Evolutionary conservation across 2,113 vertebrate species (phyloP).

Genomic region (Odocoileus virginianus): DNA sequence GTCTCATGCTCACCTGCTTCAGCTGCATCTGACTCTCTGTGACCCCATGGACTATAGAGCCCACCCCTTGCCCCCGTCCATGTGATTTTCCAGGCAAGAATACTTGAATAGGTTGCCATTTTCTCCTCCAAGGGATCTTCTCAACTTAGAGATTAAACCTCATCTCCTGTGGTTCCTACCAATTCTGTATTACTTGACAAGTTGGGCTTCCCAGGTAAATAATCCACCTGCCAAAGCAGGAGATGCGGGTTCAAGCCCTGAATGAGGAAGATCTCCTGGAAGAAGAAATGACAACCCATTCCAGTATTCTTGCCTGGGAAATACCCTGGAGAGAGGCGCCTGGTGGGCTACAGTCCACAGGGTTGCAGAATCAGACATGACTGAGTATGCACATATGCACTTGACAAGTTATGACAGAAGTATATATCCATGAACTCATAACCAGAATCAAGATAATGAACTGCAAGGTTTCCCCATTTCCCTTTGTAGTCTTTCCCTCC

Average conservation of each 20-base stretch:
- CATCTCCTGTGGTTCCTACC: not conserved
- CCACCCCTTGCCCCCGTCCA: accelerated
- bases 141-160: too few relatives aligned
- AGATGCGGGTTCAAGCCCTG: not conserved
- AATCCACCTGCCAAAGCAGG: not conserved
- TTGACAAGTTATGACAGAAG: not conserved
- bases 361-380: not conserved
- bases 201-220: not conserved
- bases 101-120: not conserved
- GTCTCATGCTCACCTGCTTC: not conserved
- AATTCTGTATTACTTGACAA: not conserved
- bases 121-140: not conserved
- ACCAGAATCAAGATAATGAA: not conserved
- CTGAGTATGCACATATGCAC: not conserved
- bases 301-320: not conserved
- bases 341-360: not conserved
- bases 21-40: not conserved
- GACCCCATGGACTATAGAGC: not conserved
- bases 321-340: not conserved
- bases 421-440: not conserved
- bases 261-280: not conserved
- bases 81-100: not conserved
- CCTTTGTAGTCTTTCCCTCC: not conserved
- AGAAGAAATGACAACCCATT: not conserved
- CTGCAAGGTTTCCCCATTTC: not conserved